Conservation (phyloP, 1,140 invertebrate species). For the Neuroterus valhalla region DNA sequence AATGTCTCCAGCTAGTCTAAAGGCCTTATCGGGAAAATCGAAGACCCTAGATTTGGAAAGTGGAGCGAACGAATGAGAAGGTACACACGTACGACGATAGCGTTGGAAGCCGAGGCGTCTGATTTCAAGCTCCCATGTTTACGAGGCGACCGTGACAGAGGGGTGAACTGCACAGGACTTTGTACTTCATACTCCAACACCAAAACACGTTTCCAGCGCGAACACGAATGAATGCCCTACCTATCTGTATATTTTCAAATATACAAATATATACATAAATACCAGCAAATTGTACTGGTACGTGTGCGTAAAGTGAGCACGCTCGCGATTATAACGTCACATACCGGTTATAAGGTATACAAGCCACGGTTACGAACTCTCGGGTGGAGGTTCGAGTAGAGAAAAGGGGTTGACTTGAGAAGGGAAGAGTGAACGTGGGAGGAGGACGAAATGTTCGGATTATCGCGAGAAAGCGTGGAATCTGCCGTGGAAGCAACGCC, state of each 20-base stretch:
- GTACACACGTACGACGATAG: slow-evolving; percentile 2
- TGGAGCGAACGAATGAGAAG: not conserved
- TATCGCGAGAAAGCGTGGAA: slow-evolving; percentile 64
- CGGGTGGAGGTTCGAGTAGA: slow-evolving; percentile 11
- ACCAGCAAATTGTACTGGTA: slow-evolving; percentile 29
- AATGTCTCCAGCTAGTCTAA: not conserved
- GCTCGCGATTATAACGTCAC: slow-evolving; percentile 65
- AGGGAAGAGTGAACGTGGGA: slow-evolving; percentile 53
- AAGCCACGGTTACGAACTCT: slow-evolving; percentile 50
- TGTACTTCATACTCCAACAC: not conserved
- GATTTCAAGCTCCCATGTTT: slow-evolving; percentile 54
- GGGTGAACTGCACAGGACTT: slow-evolving; percentile 46
- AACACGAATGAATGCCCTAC: not conserved
- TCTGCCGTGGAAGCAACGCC: slow-evolving; percentile 46
- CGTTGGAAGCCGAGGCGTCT: slow-evolving; percentile 43
- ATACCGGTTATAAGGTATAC: slow-evolving; percentile 65
- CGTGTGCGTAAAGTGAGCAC: slow-evolving; percentile 48
- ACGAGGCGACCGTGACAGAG: slow-evolving; percentile 56
- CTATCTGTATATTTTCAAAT: not conserved
- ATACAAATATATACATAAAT: slow-evolving; percentile 28
- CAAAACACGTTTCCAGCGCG: not conserved
- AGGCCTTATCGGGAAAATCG: not conserved
- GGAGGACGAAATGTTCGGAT: slow-evolving; percentile 67
- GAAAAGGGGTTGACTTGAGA: slow-evolving; percentile 42
- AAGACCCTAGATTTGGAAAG: not conserved